Conservation (phyloP, 1,140 invertebrate species). For the Adelges cooleyi region DNA sequence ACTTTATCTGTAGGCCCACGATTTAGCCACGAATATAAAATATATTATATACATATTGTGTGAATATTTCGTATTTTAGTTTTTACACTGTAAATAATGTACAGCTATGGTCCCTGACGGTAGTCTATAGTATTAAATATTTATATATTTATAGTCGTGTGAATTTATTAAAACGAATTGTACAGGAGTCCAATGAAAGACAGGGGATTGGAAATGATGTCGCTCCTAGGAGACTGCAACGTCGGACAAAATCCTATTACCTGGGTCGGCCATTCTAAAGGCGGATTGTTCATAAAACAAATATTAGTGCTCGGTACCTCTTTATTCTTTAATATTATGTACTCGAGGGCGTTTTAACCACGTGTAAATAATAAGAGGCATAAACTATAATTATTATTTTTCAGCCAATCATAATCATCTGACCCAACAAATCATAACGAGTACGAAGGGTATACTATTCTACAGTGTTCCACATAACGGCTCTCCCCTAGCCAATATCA, state of each 20-base stretch:
- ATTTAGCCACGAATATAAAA: too few relatives aligned
- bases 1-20: too few relatives aligned
- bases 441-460: conserved; percentile 52
- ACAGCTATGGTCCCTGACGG: too few relatives aligned
- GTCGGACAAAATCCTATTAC: conserved; percentile 52
- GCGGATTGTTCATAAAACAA: conserved; percentile 59
- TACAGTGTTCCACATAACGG: conserved; percentile 63
- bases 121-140: too few relatives aligned
- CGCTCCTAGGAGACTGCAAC: conserved; percentile 44
- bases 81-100: too few relatives aligned
- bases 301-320: conserved; percentile 49
- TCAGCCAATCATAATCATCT: conserved; percentile 36
- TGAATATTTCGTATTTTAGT: too few relatives aligned
- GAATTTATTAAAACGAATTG: too few relatives aligned
- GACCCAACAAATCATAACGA: conserved; percentile 31
- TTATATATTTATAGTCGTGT: too few relatives aligned
- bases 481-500: conserved; percentile 53
- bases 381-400: conserved; percentile 24
- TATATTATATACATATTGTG: too few relatives aligned
- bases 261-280: conserved; percentile 61
- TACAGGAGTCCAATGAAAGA: conserved; percentile 45
- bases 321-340: conserved; percentile 30
- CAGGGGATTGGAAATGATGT: conserved; percentile 53
- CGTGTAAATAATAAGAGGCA: too few relatives aligned
- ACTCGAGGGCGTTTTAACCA: neutral